Base-by-base conservation (phyloP, 2,797 vertebrate genomes). In the Amazonetta brasiliensis region DNA sequence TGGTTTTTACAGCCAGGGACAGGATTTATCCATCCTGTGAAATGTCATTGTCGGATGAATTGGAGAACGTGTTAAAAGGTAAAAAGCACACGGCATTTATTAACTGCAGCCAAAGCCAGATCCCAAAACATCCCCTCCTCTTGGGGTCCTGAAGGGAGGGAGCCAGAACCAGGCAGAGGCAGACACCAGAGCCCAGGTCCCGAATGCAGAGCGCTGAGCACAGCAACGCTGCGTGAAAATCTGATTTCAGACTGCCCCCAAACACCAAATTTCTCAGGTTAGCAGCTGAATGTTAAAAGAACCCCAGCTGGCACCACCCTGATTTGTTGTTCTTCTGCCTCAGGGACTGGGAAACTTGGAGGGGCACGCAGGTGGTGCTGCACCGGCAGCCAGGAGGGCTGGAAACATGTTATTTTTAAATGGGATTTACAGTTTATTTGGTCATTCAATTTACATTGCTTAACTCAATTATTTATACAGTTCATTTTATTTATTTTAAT, bases 61-160 rank as follows among this genome's bases (percentile, higher is more conserved):
- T 2, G 1, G 75, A 62, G 56, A 75, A 46, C 0, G 5, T 37
- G 12, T 83, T 85, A 52, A 31, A 62, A 31, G 48, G 68, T 44
- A 76, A 39, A 83, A 73, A n/a, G 26, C 67, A 31, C 46, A 9
- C 0, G 1, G 14, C 1, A 3, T 82, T 91, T 87, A 52, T 83
- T 58, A 76, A 39, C 52, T 31, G 8, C 0, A 35, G 69, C 0
- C 7, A 82, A 41, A 60, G 60, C 33, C 64, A 35, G 50, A 71
- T 62, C 37, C 37, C 30, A 50, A 63, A 69, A 39, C 28, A 0
- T 46, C 72, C 67, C 12, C 19, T 72, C 75, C 20, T 7, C 26
- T 56, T 3, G 2, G 63, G 43, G 11, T 8, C 55, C 31, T 0
- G 2, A 1, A 11, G n/a, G 10, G 33, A 20, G 50, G 50, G 50